Percentiles rank a stretch among this genome's conserved stretches.
phyloP scores from a whole-genome alignment of 1,140 invertebrate genomes.

The Pygmarrhopalites habei region DNA sequence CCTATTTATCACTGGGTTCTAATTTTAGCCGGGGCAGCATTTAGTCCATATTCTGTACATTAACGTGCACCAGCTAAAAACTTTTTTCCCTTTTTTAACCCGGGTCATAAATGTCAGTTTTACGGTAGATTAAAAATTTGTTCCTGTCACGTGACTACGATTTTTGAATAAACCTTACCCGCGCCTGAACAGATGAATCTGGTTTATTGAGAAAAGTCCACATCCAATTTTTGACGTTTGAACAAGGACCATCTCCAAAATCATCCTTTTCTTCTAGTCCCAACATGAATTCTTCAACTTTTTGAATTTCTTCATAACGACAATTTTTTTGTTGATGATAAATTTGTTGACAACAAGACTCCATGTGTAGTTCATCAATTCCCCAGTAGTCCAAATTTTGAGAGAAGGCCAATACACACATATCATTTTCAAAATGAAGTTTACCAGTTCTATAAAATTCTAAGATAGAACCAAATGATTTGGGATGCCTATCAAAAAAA shows the following conservation, averaged over 20 bases:
- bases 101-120: no score
- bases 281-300: slow-evolving; percentile 92
- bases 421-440: slow-evolving; percentile 94
- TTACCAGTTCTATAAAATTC: slow-evolving; percentile 98
- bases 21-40: no score
- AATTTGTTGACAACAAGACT: slow-evolving; percentile 97
- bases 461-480: slow-evolving; percentile 93
- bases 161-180: no score
- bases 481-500: slow-evolving; percentile 96
- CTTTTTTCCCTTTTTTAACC: no score
- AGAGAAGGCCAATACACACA: slow-evolving; percentile 96
- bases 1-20: no score
- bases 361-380: slow-evolving; percentile 92
- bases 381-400: slow-evolving; percentile 98
- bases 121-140: no score
- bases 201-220: slow-evolving; percentile 98
- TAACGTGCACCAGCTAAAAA: no score
- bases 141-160: no score
- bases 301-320: slow-evolving; percentile 96
- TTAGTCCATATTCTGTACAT: no score
- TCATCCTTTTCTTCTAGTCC: slow-evolving; percentile 89
- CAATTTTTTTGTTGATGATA: slow-evolving; percentile 97
- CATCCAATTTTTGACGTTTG: slow-evolving; percentile 91
- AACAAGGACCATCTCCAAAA: slow-evolving; percentile 87
- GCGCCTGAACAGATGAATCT: slow-evolving; percentile 87